Base-by-base conservation (phyloP, 2,113 vertebrate species). In the Saiga tatarica region DNA sequence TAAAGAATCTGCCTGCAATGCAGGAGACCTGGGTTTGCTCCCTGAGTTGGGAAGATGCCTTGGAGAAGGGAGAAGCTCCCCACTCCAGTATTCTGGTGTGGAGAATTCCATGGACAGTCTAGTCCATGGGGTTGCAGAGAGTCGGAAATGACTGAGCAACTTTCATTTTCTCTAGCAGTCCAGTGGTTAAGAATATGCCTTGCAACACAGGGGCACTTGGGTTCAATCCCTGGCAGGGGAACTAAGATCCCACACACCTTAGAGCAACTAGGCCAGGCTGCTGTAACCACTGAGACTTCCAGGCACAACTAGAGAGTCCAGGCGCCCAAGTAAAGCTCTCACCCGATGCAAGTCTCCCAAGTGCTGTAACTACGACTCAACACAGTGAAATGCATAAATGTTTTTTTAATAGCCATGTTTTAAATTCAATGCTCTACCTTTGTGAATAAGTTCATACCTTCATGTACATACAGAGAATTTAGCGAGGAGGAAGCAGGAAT, bases 191-290 rank as follows among this genome's bases (percentile, higher is more conserved):
- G 10, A 71, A 39, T 23, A 19, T 0, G 0, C 67, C 19, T 71
- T 39, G n/a, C n/a, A 23, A 39, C 0, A 5, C n/a, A 71, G 19
- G 1, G 7, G 9, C 2, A 0, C 5, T 71, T 71, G 19, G 67
- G 19, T 71, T 71, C 0, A 19, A 71, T 71, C 67, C n/a, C 5
- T 1, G 2, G 19, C 3, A 0, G 5, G 10, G 19, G 67, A 71
- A 23, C n/a, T 71, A 71, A 39, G n/a, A 71, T 23, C 5, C 67
- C 67, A 71, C 19, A 71, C 4, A 21, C n/a, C n/a, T 71, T 71
- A 39, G 5, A 71, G 67, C 67, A 39, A 71, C 10, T 6, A 71
- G 67, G n/a, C 67, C 67, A 21, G 67, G 67, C 10, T 39, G n/a
- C 67, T 39, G 2, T 11, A 23, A 12, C 19, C 2, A 71, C 2